A percentile compares a stretch with the other conserved stretches of the same genome.
Conservation (phyloP, 2,797 vertebrate genomes). For the Esox lucius region DNA sequence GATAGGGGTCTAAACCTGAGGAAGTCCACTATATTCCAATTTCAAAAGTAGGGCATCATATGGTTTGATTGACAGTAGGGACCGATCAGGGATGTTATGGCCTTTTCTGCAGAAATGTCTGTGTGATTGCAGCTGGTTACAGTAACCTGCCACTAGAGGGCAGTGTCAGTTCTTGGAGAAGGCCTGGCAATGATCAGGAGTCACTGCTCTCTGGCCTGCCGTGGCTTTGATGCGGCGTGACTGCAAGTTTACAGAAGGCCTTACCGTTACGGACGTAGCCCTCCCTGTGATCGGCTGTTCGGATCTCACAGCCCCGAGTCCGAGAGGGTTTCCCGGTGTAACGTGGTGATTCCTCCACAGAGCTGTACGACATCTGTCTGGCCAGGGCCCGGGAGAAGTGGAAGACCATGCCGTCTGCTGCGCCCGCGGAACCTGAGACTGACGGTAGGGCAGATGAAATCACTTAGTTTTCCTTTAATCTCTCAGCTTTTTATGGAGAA, state of each 20-base stretch:
- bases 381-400: slow-evolving; percentile 91
- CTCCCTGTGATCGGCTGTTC: not conserved
- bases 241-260: not conserved
- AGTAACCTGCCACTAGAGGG: slow-evolving; percentile 46
- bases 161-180: slow-evolving; percentile 21
- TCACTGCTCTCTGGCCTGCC: too few relatives aligned
- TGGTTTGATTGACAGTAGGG: too few relatives aligned
- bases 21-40: too few relatives aligned
- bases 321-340: too few relatives aligned
- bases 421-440: slow-evolving; percentile 70
- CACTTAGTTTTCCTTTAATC: not conserved
- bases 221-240: not conserved
- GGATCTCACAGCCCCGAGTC: not conserved
- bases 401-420: slow-evolving; percentile 67
- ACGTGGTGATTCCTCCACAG: slow-evolving; percentile 62
- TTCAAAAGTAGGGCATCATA: too few relatives aligned
- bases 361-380: slow-evolving; percentile 91
- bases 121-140: not conserved
- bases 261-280: not conserved
- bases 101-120: not conserved
- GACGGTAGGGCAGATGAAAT: slow-evolving; percentile 73
- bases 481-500: not conserved
- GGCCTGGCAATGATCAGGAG: too few relatives aligned
- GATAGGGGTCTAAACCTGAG: too few relatives aligned
- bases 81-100: not conserved